Base-by-base conservation (phyloP, 2,888 invertebrate species). In the Cistogaster globosa region DNA sequence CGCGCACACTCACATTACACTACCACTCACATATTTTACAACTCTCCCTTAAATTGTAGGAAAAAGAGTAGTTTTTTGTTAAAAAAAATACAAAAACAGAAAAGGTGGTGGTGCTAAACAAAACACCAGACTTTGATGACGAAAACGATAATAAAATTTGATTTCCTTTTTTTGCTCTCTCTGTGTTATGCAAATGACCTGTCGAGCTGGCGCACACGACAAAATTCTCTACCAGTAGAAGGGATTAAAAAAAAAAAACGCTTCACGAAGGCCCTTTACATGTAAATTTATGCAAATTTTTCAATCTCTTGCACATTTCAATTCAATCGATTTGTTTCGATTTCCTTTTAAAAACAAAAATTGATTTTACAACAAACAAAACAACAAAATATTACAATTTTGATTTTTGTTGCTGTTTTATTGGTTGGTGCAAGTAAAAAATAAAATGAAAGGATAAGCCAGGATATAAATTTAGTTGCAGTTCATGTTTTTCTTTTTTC, bases 101-200 rank as follows among this genome's bases (percentile, higher is more conserved):
- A 32, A 32, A 32, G 8, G 42, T 78, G 71, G 69, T 77, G 67
- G 53, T 78, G 78, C 63, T 67, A 63, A 69, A 20, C 12, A 74
- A 84, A 74, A 69, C 86, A 85, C 77, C 80, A 77, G 82, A 68
- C 72, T 69, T 42, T 53, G 67, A 51, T 53, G 60, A 60, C 62
- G 42, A 14, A 51, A 32, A 53, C 38, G 60, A 42, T 51, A 36
- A 48, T 45, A 65, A 7, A 18, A n/a, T 71, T 76, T 51, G 72
- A 58, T 75, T 55, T 71, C 63, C 69, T 67, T 89, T 88, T 69
- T n/a, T n/a, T n/a, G n/a, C n/a, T n/a, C n/a, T 74, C 87, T 75
- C 87, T 88, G 89, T 91, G 91, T 91, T 91, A 91, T 91, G 91
- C 91, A 89, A 91, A 91, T 91, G 88, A 91, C 91, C 91, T 91